Evolutionary conservation across 2,113 vertebrate genomes (phyloP).

Genomic region (Ailurus styani): DNA sequence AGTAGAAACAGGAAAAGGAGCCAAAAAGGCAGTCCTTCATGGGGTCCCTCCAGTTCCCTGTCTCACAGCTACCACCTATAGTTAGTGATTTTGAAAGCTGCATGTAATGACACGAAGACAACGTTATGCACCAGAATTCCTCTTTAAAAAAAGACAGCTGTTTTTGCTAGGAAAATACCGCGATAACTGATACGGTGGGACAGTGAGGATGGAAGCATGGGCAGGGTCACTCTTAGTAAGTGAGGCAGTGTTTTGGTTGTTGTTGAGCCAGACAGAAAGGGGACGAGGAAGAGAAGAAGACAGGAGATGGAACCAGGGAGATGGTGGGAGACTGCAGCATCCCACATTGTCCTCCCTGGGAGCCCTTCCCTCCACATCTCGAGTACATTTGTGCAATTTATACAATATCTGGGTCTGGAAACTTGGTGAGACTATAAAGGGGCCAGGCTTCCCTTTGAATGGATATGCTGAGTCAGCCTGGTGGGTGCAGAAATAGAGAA

Average conservation of each 20-base stretch:
- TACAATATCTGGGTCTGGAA: background rate
- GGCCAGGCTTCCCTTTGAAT: background rate
- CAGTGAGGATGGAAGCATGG: background rate
- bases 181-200: background rate
- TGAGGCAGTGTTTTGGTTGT: background rate
- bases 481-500: background rate
- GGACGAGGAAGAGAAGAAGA: background rate
- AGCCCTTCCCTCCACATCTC: background rate
- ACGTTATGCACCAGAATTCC: background rate
- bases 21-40: background rate
- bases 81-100: background rate
- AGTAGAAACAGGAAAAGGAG: background rate
- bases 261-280: background rate
- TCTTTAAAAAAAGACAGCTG: background rate
- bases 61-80: background rate
- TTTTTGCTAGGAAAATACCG: background rate
- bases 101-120: background rate
- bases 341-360: background rate
- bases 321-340: background rate
- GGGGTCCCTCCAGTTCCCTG: background rate
- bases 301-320: background rate
- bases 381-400: background rate
- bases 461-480: background rate
- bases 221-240: background rate
- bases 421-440: background rate